A percentile compares a stretch with the other conserved stretches of the same genome.
phyloP scores from a whole-genome alignment of 2,888 invertebrate genomes.

The Petrolisthes cinctipes region DNA sequence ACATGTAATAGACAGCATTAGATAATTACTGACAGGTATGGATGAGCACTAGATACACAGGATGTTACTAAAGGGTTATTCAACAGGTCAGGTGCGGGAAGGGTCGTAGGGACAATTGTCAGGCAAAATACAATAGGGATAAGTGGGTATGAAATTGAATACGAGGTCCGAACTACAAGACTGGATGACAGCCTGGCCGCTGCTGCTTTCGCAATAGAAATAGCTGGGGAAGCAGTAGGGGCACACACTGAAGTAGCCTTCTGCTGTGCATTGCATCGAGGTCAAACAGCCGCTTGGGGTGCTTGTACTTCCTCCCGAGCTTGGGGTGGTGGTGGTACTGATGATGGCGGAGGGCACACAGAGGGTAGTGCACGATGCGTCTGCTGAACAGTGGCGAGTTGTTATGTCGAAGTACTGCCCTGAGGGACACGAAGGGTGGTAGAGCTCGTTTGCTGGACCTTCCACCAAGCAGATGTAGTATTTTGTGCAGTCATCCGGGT shows the following conservation, averaged over 20 bases:
- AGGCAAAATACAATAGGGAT: constrained; percentile 18
- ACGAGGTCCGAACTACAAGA: neutral
- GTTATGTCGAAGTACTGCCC: constrained; percentile 12
- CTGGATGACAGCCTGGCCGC: neutral
- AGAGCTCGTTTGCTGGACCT: constrained; percentile 40
- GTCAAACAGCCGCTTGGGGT: neutral
- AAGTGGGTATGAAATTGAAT: neutral
- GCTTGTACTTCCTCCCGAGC: neutral
- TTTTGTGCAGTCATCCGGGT: constrained; percentile 68
- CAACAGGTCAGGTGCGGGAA: neutral
- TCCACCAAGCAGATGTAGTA: constrained; percentile 68
- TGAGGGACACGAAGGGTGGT: constrained; percentile 1
- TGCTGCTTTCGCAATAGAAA: neutral
- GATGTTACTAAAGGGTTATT: no score
- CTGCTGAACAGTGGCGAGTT: neutral
- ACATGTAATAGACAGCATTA: no score
- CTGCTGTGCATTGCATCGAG: neutral
- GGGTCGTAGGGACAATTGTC: constrained; percentile 28
- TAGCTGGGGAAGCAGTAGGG: neutral
- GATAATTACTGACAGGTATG: no score
- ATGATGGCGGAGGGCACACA: neutral
- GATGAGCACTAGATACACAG: no score
- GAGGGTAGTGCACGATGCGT: neutral
- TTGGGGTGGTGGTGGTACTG: neutral
- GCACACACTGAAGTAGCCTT: neutral